phyloP scores from a whole-genome alignment of 1,140 invertebrate genomes.

The Condylostylus longicornis region DNA sequence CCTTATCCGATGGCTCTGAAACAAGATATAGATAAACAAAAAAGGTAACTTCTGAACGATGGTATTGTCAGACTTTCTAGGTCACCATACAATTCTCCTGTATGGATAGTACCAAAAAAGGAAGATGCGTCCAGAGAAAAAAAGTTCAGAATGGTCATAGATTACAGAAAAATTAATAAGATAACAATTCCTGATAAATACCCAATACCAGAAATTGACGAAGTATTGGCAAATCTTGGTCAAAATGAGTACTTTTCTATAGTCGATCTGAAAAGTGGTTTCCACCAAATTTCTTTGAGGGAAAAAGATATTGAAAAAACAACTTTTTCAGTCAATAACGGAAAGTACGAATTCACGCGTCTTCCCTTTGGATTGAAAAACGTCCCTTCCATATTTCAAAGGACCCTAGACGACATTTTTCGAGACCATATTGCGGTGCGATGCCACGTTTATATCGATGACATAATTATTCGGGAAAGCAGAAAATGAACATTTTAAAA shows the following conservation, averaged over 20 bases:
- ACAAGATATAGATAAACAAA: conserved; percentile 14
- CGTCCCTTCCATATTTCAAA: conserved; percentile 31
- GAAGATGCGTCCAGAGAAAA: conserved; percentile 10
- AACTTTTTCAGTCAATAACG: conserved; percentile 23
- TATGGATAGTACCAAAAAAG: conserved; percentile 5
- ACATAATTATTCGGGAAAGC: conserved; percentile 6
- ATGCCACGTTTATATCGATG: too few relatives aligned
- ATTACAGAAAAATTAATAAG: conserved; percentile 21
- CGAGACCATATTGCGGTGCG: too few relatives aligned
- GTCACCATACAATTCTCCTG: conserved; percentile 4
- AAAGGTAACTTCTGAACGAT: conserved; percentile 11
- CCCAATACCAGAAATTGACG: conserved; percentile 35
- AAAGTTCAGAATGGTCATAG: conserved; percentile 21
- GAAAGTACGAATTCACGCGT: conserved; percentile 22
- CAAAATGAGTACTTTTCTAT: conserved; percentile 8
- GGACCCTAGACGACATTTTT: conserved; percentile 31
- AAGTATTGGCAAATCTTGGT: conserved; percentile 31
- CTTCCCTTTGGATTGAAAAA: conserved; percentile 33
- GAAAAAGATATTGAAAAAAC: conserved; percentile 25
- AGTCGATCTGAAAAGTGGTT: conserved; percentile 1
- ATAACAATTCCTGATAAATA: conserved; percentile 28
- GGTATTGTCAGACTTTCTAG: conserved; percentile 16
- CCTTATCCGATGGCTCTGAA: conserved; percentile 11
- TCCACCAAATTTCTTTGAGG: too few relatives aligned
- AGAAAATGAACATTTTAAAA: conserved; percentile 6